Evolutionary conservation across 2,888 invertebrate species (phyloP), one percentile per base, ranked within the genome.

Genomic region (Endomychus coccineus): DNA sequence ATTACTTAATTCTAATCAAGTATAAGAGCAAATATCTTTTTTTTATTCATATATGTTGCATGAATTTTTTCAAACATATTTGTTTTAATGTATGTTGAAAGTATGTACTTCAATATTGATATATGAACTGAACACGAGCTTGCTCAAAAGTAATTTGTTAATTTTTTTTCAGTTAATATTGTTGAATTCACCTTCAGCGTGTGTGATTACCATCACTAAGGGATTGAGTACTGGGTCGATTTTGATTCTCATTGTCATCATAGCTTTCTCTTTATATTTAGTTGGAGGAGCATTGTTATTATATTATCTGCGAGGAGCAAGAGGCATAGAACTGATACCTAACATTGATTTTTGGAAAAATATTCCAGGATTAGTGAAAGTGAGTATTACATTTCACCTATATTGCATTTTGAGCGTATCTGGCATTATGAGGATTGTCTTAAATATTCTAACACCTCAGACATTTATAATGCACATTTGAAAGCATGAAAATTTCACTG

Each of bases 311-410:
- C 73, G 80, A 61, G 83, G 83, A 16, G 83, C 83, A 1, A 73
- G 77, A 24, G 84, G 85, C 1, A 62, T 73, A 40, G 84, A 85
- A 66, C 71, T 83, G 51, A 70, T 85, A 49, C 85, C 86, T 0
- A 81, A 86, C 61, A 66, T 80, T 39, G 74, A 71, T 35, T 84
- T 85, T 61, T 85, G 85, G 85, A 64, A 65, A 5, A 78, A 78
- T 39, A 61, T 85, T 42, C 83, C 84, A 2, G 70, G 71, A 45
- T 70, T 83, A 49, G 75, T 83, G 17, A 75, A 69, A 66, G 83
- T 83, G 68, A 69, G 67, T 58, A 13, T 11, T 2, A 3, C 2
- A 4, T 9, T 7, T 13, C 21, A 17, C 16, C n/a, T 17, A 16
- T 16, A 31, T 29, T 39, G 17, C 14, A 28, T 27, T 41, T 27